Conservation (phyloP, 1,140 invertebrate genomes). For the Atopsyche davidsoni region DNA sequence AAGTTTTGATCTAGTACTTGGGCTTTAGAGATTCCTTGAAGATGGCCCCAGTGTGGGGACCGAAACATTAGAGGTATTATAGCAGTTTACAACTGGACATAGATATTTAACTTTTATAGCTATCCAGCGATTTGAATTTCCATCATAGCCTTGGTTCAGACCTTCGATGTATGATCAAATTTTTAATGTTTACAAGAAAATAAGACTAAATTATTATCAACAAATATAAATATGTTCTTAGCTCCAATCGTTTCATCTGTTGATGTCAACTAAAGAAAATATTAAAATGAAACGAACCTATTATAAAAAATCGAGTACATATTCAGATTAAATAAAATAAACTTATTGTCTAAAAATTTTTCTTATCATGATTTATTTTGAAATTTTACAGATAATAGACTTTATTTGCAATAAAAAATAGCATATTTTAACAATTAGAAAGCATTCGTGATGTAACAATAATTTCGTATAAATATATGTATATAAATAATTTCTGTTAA, state of each 20-base stretch:
- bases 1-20: neutral
- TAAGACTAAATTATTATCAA: neutral
- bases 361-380: neutral
- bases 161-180: neutral
- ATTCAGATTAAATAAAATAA: no score
- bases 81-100: no score
- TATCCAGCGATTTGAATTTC: neutral
- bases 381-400: neutral
- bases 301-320: neutral
- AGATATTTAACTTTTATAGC: neutral
- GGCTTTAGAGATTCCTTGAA: neutral
- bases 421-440: no score
- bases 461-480: no score
- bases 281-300: neutral
- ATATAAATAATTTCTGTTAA: no score
- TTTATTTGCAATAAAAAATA: neutral
- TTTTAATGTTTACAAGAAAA: constrained; percentile 1
- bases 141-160: neutral
- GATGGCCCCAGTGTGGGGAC: neutral
- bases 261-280: no score
- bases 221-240: neutral
- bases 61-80: no score
- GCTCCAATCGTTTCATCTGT: neutral
- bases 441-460: no score
- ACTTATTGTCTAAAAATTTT: neutral